Conservation (phyloP, 1,140 invertebrate species). For the Brachystomella parvula region DNA sequence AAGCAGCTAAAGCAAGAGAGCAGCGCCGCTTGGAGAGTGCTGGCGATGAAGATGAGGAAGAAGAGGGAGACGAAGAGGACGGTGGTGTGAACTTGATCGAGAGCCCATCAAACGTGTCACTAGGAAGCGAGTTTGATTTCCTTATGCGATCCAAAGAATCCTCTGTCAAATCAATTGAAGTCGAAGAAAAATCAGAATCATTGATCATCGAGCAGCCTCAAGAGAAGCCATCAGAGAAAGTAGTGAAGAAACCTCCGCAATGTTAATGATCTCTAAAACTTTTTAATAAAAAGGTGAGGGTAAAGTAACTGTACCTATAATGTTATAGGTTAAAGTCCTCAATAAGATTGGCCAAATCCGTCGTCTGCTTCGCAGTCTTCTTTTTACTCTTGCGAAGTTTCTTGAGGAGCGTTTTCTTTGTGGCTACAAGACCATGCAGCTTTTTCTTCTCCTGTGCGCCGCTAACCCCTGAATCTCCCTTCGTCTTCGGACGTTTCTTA, state of each 20-base stretch:
- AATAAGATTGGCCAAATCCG: constrained; percentile 25
- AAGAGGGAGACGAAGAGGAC: constrained; percentile 2
- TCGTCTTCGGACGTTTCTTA: constrained; percentile 3
- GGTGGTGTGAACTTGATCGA: too few relatives aligned
- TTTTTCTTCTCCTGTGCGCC: constrained; percentile 5
- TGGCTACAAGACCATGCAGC: constrained; percentile 18
- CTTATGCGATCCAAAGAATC: not conserved
- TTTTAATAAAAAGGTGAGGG: too few relatives aligned
- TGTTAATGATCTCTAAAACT: too few relatives aligned
- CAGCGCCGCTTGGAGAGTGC: not conserved
- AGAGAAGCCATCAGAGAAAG: not conserved
- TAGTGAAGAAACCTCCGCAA: too few relatives aligned
- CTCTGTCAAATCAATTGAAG: not conserved
- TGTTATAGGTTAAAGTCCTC: constrained; percentile 25
- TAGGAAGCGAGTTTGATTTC: constrained; percentile 13
- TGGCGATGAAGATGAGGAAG: constrained; percentile 1
- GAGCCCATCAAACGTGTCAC: constrained; percentile 5
- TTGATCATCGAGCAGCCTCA: too few relatives aligned
- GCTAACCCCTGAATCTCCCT: too few relatives aligned
- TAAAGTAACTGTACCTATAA: too few relatives aligned
- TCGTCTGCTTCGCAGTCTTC: constrained; percentile 28
- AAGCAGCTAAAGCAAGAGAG: constrained; percentile 16
- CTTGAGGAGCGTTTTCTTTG: constrained; percentile 30
- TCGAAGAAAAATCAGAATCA: not conserved
- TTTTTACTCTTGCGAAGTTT: constrained; percentile 35